Conservation (phyloP, 35 echinoderm and acorn worm genomes). For the Acanthaster planci region DNA sequence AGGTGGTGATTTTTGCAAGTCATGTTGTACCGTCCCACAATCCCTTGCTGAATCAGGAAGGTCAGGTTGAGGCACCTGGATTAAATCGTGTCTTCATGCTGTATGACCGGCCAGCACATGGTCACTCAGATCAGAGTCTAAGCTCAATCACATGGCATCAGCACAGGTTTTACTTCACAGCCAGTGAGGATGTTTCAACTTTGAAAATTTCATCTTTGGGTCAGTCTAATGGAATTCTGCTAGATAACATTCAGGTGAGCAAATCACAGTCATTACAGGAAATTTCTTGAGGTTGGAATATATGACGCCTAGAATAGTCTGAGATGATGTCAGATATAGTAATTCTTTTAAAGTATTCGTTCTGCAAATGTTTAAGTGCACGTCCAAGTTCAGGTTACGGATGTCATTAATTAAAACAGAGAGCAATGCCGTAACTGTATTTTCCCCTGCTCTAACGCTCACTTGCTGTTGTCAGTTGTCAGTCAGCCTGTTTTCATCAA, state of each 20-base stretch:
- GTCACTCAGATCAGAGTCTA: conserved; percentile 3
- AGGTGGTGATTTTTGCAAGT: neutral
- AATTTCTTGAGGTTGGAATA: neutral
- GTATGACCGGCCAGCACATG: conserved; percentile 6
- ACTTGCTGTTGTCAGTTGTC: no score
- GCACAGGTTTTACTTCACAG: conserved; percentile 42
- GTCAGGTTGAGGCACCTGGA: conserved; percentile 22
- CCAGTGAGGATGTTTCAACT: neutral
- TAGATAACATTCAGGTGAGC: conserved; percentile 38
- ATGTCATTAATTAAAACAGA: no score
- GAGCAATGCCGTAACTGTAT: no score
- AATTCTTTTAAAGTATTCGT: neutral
- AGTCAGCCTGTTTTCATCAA: no score
- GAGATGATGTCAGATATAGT: neutral
- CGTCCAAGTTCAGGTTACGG: no score
- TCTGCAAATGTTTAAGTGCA: neutral
- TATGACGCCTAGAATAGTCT: neutral
- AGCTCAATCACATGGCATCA: neutral
- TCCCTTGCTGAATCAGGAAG: conserved; percentile 37
- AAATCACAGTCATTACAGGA: neutral
- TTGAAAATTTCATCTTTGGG: conserved; percentile 26
- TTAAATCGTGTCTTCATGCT: conserved; percentile 41
- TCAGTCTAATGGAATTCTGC: conserved; percentile 15
- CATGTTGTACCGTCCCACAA: neutral
- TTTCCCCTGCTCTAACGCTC: no score